These are phyloP conservation scores for Otus sunia DNA, from an alignment of 2,113 vertebrate genomes.

Conservation along the genomic window DNA sequence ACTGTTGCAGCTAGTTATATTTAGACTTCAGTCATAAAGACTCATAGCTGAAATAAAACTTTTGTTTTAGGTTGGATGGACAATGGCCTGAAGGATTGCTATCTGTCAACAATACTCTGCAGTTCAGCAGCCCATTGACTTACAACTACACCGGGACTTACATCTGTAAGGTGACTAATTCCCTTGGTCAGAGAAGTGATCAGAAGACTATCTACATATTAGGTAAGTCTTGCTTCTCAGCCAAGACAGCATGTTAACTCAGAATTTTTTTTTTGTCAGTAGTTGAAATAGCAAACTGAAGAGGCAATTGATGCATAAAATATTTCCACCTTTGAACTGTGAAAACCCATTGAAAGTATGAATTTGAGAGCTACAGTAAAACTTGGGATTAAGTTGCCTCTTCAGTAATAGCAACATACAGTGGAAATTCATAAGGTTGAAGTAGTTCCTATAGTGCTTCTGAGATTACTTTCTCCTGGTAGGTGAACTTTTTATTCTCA, in stretches of 20 bases:
- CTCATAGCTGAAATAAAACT: not conserved
- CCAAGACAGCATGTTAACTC: not conserved
- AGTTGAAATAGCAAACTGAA: not conserved
- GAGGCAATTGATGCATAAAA: not conserved
- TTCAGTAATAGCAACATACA: not conserved
- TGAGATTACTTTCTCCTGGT: not conserved
- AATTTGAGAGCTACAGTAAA: not conserved
- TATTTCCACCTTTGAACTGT: not conserved
- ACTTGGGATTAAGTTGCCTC: not conserved
- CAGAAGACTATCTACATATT: constrained; percentile 87
- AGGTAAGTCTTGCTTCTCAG: constrained; percentile 77
- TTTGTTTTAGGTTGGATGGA: constrained; percentile 82
- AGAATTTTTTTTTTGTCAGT: not conserved
- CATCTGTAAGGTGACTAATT: constrained; percentile 88
- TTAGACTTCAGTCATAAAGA: not conserved
- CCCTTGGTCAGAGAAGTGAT: constrained; percentile 84
- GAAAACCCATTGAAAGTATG: not conserved
- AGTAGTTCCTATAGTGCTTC: not conserved
- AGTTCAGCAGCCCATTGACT: constrained; percentile 86
- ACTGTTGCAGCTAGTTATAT: not conserved
- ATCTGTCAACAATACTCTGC: constrained; percentile 84
- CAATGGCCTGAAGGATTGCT: constrained; percentile 86
- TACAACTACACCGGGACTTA: constrained; percentile 92
- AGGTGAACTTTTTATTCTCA: not conserved
- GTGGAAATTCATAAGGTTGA: not conserved